Base-by-base conservation (phyloP, 2,797 vertebrate species). In the Sebastes itinus region DNA sequence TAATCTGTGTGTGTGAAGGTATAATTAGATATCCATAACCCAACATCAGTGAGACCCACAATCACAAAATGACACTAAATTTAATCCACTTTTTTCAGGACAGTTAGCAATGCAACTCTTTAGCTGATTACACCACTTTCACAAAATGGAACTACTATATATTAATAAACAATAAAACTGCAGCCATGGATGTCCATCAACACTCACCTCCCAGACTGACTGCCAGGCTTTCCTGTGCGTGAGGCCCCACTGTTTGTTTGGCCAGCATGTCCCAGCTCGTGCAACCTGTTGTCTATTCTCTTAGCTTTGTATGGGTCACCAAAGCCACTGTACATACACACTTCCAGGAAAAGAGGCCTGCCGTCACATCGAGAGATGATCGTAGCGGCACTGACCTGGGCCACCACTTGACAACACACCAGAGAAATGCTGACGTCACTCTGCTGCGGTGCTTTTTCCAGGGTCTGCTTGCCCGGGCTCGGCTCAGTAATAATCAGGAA, bases 351-450 rank as follows among this genome's bases (percentile, higher is more conserved):
- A 82, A 89, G 72, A 75, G 89, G 65, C 73, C 66, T 14, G 77
- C 55, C 2, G 67, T 32, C 74, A 86, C 77, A 72, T 23, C 2
- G 54, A 86, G 84, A 81, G 85, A 78, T n/a, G 75, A 74, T 77
- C 62, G 20, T 5, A 35, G 81, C 73, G 25, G 59, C 77, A 2
- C 59, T 89, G 91, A 91, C 91, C 90, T 1, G 74, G 25, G 66
- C 75, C 9, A 38, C 77, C 70, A 23, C 84, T 81, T 72, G 58
- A 91, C 86, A 72, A 75, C 84, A 87, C 90, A 82, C 86, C 67
- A 85, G 91, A 91, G 91, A 89, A 75, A 83, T 80, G 67, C 82
- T 89, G 86, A 90, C 92, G 92, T 94, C 92, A 92, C 83, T 2
- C 67, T 0, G 54, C 52, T 3, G 42, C 59, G 3, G 77, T 22